Evolutionary conservation across 1,140 invertebrate genomes (phyloP), one percentile per base, ranked within the genome.

Genomic region (Pseudomyrmex sp.): DNA sequence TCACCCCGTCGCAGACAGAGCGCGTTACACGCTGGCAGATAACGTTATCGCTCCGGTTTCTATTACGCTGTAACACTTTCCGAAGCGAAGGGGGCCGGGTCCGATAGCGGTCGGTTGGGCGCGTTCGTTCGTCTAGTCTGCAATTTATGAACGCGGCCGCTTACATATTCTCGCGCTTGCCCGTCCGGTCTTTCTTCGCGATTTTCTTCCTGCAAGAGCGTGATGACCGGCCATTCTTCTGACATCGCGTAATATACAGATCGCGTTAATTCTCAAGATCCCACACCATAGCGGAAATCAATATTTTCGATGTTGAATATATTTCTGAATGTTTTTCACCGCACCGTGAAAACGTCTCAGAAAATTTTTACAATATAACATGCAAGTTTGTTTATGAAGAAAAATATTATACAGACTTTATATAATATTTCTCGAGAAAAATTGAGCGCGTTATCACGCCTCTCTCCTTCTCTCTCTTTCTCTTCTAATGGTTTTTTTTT

Each of bases 41-140:
- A 82, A 66, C 79, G 69, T 82, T 75, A 82, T 82, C 79, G 79
- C 50, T 48, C 58, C 58, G 70, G 79, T 82, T 82, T 82, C 79
- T 74, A 73, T 82, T 82, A 82, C 72, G 50, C 59, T 50, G 70
- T 82, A 75, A 75, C 70, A 80, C 54, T 80, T 80, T 80, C 56
- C 66, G 76, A 80, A 80, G 66, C 66, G 75, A 63, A 79, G 52
- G 63, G 35, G 50, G 50, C 12, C 54, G 76, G 23, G 20, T 7
- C 75, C 76, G 76, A 80, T 80, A 80, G 56, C 44, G 44, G 66
- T 69, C 56, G 54, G 56, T 20, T 35, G 12, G 18, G 54, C 54
- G 44, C 76, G 76, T 44, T 35, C 44, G 54, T 23, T 50, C 66
- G 62, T 44, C 48, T 52, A 66, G 23, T 48, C 23, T 65, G 76